Evolutionary conservation across 2,888 invertebrate species (phyloP).

Genomic region (Aplocera efformata): DNA sequence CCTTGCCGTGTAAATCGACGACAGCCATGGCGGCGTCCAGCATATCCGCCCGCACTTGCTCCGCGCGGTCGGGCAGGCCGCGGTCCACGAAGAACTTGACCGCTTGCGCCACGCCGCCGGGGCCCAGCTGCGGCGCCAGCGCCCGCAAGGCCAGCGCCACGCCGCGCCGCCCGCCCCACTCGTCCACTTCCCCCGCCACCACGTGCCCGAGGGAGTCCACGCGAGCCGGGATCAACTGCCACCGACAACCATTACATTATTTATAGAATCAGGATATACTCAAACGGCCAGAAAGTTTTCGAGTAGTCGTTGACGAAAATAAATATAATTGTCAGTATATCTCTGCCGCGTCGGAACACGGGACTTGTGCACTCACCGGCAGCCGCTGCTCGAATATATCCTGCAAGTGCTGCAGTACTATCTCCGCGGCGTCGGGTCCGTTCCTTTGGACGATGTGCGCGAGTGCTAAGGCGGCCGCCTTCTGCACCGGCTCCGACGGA

Average conservation of each 20-base stretch:
- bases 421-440: conserved; percentile 40
- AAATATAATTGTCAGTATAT: too few relatives aligned
- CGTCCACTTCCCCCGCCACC: conserved; percentile 91
- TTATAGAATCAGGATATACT: too few relatives aligned
- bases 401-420: conserved; percentile 83
- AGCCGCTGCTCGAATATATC: conserved; percentile 88
- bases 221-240: conserved; percentile 88
- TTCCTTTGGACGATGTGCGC: conserved; percentile 81
- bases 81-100: conserved; percentile 92
- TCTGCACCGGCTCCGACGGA: conserved; percentile 90
- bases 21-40: conserved; percentile 94
- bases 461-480: conserved; percentile 90
- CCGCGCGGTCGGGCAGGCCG: conserved; percentile 92
- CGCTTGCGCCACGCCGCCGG: conserved; percentile 84
- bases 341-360: too few relatives aligned
- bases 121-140: conserved; percentile 85
- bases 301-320: too few relatives aligned
- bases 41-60: conserved; percentile 93
- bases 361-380: conserved; percentile 80
- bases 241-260: neutral
- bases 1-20: conserved; percentile 96
- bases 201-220: conserved; percentile 96
- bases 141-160: conserved; percentile 90
- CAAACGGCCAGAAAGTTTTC: too few relatives aligned
- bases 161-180: conserved; percentile 94